These are phyloP conservation scores for Coccyzus lansbergi DNA, from an alignment of 2,797 vertebrate genomes.

Conservation along the genomic window DNA sequence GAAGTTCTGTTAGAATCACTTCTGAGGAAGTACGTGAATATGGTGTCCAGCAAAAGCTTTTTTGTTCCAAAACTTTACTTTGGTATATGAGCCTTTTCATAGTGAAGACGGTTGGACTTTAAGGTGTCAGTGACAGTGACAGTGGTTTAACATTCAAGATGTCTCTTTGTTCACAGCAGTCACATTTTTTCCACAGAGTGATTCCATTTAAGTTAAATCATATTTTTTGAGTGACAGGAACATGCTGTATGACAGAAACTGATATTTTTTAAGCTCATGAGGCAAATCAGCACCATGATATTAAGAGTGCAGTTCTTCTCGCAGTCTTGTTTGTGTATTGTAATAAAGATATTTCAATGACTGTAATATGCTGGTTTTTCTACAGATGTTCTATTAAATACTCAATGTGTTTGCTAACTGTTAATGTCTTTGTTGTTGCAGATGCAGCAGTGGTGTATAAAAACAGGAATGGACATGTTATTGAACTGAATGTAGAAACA, in stretches of 20 bases:
- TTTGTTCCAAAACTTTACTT: not conserved
- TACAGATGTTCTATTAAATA: conserved; percentile 22
- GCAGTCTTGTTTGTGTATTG: not conserved
- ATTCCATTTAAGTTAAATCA: not conserved
- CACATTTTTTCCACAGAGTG: not conserved
- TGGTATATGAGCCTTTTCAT: not conserved
- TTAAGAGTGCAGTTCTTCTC: not conserved
- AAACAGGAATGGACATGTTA: conserved; percentile 91
- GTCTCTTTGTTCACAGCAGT: not conserved
- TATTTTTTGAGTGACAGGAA: not conserved
- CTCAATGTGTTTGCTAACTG: conserved; percentile 50
- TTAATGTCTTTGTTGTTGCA: conserved; percentile 77
- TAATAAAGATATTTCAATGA: not conserved
- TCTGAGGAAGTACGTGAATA: not conserved
- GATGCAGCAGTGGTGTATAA: conserved; percentile 94
- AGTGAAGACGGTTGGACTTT: not conserved
- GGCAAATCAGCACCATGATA: not conserved
- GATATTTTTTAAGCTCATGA: not conserved
- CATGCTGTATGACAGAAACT: not conserved
- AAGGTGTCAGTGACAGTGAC: not conserved
- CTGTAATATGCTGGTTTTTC: conserved; percentile 14
- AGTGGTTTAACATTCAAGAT: not conserved
- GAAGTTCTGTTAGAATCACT: not conserved
- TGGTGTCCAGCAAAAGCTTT: not conserved
- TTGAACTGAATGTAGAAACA: conserved; percentile 91